These are phyloP conservation scores for Hexactinellida sp. DNA, from an alignment of 37 sponge, comb jelly and placozoan genomes.

Conservation along the genomic window DNA sequence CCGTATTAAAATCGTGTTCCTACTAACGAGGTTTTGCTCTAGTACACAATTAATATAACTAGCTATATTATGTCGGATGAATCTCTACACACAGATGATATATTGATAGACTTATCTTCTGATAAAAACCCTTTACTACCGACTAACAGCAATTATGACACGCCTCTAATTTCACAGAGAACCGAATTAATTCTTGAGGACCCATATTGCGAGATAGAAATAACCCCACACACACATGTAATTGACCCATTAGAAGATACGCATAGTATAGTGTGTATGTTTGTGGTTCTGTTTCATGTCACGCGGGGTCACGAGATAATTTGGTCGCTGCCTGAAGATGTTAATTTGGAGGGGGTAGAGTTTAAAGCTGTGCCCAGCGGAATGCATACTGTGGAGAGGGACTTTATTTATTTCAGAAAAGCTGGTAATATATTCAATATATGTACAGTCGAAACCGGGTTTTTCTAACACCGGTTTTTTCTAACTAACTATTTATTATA, in stretches of 20 bases:
- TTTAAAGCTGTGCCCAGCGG: slow-evolving; percentile 97
- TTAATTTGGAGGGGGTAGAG: slow-evolving; percentile 69
- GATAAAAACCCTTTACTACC: background rate
- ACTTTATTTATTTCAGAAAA: slow-evolving; percentile 57
- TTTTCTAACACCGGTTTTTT: too few relatives aligned
- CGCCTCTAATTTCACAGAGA: background rate
- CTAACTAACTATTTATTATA: too few relatives aligned
- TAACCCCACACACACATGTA: background rate
- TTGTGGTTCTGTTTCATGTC: slow-evolving; percentile 10
- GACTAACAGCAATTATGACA: background rate
- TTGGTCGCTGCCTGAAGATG: slow-evolving; percentile 63
- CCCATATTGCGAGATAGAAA: background rate
- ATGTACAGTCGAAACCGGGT: too few relatives aligned
- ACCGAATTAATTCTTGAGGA: background rate
- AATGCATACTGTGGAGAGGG: slow-evolving; percentile 59
- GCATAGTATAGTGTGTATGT: background rate
- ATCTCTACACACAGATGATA: too few relatives aligned
- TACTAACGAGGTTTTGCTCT: too few relatives aligned
- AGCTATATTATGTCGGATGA: too few relatives aligned
- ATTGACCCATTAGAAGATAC: background rate
- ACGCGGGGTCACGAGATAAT: slow-evolving; percentile 1
- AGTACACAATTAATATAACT: too few relatives aligned
- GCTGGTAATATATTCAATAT: too few relatives aligned
- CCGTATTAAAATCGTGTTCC: too few relatives aligned
- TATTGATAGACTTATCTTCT: too few relatives aligned